phyloP scores from a whole-genome alignment of 2,888 invertebrate species.

The Tenthredo amoena region DNA sequence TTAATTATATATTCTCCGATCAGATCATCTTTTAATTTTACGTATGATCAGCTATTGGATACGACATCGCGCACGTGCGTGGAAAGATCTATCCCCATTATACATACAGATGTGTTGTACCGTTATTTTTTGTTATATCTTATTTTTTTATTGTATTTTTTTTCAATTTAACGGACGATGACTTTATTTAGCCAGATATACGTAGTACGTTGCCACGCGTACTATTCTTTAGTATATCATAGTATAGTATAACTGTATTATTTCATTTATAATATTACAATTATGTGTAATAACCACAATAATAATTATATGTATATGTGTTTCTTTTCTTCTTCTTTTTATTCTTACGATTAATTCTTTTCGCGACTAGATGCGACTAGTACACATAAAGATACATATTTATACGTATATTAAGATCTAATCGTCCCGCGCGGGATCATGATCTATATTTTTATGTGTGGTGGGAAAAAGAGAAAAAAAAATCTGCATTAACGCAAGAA shows the following conservation, averaged over 20 bases:
- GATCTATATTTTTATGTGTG: neutral
- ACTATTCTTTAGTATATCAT: neutral
- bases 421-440: neutral
- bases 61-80: constrained; percentile 13
- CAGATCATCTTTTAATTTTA: constrained; percentile 39
- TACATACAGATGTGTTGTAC: constrained; percentile 8
- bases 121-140: neutral
- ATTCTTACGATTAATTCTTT: neutral
- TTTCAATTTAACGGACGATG: neutral
- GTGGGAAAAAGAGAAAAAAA: neutral
- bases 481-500: neutral
- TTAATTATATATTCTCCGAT: constrained; percentile 24
- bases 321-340: neutral
- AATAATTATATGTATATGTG: neutral
- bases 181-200: neutral
- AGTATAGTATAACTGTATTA: neutral
- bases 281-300: neutral
- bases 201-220: neutral
- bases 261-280: neutral
- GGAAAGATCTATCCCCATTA: neutral
- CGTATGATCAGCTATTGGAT: constrained; percentile 16
- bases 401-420: neutral
- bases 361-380: neutral
- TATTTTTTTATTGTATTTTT: neutral
- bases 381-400: neutral